These are phyloP conservation scores for Synanthedon myopaeformis DNA, from an alignment of 2,888 invertebrate species.

Conservation along the genomic window DNA sequence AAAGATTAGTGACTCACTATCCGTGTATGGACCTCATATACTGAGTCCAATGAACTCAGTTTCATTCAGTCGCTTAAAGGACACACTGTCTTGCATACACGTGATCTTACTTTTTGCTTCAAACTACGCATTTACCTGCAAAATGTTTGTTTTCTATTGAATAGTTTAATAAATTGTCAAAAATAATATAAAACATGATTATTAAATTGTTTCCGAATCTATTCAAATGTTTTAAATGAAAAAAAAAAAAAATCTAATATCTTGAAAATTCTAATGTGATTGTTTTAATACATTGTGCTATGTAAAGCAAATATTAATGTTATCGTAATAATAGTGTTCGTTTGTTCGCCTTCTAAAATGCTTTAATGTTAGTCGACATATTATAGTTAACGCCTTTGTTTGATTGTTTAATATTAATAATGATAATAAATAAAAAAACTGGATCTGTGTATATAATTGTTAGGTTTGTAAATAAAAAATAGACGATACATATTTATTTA, in stretches of 20 bases:
- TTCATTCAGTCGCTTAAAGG: too few relatives aligned
- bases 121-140: too few relatives aligned
- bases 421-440: conserved; percentile 19
- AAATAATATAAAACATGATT: too few relatives aligned
- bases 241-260: neutral
- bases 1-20: too few relatives aligned
- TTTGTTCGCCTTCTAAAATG: conserved; percentile 64
- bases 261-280: conserved; percentile 2
- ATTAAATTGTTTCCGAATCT: too few relatives aligned
- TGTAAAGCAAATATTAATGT: neutral
- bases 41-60: too few relatives aligned
- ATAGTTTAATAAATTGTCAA: too few relatives aligned
- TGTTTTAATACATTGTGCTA: conserved; percentile 5
- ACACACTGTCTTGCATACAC: too few relatives aligned
- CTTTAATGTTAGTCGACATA: conserved; percentile 58
- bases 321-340: conserved; percentile 37
- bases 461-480: conserved; percentile 57
- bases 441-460: conserved; percentile 65
- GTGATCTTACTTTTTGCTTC: too few relatives aligned
- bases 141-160: too few relatives aligned
- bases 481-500: conserved; percentile 45
- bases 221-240: too few relatives aligned
- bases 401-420: conserved; percentile 12
- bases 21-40: too few relatives aligned
- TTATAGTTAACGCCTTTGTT: conserved; percentile 36